Conservation (phyloP, 2,888 invertebrate genomes). For the Epirrhoe alternata region DNA sequence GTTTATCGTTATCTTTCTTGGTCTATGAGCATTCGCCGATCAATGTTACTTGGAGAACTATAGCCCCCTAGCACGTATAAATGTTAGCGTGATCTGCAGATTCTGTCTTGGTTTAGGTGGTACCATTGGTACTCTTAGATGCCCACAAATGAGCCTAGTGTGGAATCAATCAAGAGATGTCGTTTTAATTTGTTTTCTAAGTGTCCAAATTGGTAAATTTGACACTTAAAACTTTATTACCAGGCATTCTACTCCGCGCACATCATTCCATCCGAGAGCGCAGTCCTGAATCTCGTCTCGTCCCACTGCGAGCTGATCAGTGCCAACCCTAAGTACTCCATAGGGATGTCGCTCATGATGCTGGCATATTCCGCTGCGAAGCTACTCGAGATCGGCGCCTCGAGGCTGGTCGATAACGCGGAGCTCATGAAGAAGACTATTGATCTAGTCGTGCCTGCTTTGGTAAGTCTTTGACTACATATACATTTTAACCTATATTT, state of each 20-base stretch:
- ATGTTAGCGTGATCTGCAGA: too few species aligned
- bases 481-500: too few species aligned
- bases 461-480: slow-evolving; percentile 69
- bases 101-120: too few species aligned
- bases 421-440: slow-evolving; percentile 87
- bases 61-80: too few species aligned
- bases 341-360: slow-evolving; percentile 76
- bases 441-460: slow-evolving; percentile 90
- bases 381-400: slow-evolving; percentile 72
- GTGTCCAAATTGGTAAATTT: too few species aligned
- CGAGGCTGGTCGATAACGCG: slow-evolving; percentile 83
- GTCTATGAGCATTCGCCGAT: too few species aligned
- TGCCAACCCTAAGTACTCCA: slow-evolving; percentile 69
- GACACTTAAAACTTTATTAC: slow-evolving; percentile 32
- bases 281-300: slow-evolving; percentile 89
- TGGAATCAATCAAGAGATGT: too few species aligned
- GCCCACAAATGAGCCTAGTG: too few species aligned
- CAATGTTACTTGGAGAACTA: too few species aligned
- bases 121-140: too few species aligned
- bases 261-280: slow-evolving; percentile 93
- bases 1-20: too few species aligned
- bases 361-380: slow-evolving; percentile 76
- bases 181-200: too few species aligned
- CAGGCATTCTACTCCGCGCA: slow-evolving; percentile 90
- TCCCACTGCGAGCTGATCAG: slow-evolving; percentile 78